Percentiles rank a stretch among this genome's conserved stretches.
Evolutionary conservation across 2,113 vertebrate species (phyloP).

Genomic region (Pseudolaguvia tuberculata): DNA sequence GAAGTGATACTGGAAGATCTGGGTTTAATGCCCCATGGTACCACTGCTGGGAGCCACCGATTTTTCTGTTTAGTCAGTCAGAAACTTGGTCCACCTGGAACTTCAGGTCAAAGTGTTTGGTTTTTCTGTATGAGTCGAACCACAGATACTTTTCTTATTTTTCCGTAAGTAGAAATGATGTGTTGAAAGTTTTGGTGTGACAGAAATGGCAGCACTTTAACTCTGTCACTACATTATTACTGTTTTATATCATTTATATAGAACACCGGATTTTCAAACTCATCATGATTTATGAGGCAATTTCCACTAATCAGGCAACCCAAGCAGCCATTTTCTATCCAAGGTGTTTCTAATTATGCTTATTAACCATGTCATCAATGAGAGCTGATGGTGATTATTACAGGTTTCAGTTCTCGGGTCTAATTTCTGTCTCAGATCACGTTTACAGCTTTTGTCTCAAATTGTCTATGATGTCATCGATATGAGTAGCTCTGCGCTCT

Average conservation of each 20-base stretch:
- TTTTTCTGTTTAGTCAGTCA: neutral
- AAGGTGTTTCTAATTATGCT: slow-evolving; percentile 28
- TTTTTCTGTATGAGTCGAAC: no score
- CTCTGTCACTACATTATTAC: slow-evolving; percentile 36
- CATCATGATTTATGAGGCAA: slow-evolving; percentile 33
- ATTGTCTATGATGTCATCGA: slow-evolving; percentile 9
- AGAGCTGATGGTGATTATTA: slow-evolving; percentile 15
- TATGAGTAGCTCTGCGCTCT: neutral
- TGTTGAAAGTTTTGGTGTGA: neutral
- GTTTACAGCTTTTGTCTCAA: neutral
- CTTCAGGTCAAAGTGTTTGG: no score
- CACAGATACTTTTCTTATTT: no score
- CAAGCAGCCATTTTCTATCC: slow-evolving; percentile 19
- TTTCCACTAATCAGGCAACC: slow-evolving; percentile 15
- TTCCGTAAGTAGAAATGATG: slow-evolving; percentile 11
- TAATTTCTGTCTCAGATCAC: neutral
- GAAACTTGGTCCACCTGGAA: neutral
- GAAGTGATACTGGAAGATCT: no score
- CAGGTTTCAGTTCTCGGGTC: neutral
- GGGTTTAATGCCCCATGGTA: no score
- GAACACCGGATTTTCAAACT: slow-evolving; percentile 28
- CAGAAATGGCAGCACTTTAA: slow-evolving; percentile 16
- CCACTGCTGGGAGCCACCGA: neutral
- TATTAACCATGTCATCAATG: slow-evolving; percentile 8
- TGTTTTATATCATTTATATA: slow-evolving; percentile 35